Evolutionary conservation across 2,797 vertebrate species (phyloP).

Genomic region (Rhincodon typus): DNA sequence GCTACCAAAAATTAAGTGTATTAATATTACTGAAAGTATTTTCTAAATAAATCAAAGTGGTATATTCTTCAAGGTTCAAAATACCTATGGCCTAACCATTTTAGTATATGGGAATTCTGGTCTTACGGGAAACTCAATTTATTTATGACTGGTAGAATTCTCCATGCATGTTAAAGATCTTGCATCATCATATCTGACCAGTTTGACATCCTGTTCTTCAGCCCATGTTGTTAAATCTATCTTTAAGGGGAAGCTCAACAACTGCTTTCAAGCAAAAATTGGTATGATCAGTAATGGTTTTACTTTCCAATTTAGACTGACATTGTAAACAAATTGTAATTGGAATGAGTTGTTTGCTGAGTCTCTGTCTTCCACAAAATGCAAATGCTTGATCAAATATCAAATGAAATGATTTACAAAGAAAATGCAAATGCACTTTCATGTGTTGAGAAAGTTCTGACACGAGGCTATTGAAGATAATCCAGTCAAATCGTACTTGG

Average conservation of each 20-base stretch:
- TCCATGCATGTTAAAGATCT: background rate
- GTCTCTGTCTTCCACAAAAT: background rate
- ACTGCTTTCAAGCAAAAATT: background rate
- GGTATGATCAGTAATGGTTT: background rate
- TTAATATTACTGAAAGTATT: background rate
- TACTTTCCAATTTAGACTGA: background rate
- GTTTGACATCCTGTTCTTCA: background rate
- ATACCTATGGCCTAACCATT: background rate
- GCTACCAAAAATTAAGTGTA: background rate
- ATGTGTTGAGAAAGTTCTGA: background rate
- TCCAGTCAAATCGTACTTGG: background rate
- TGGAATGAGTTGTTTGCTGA: background rate
- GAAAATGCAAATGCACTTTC: background rate
- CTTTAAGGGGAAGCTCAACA: background rate
- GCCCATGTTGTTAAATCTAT: background rate
- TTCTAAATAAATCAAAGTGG: background rate
- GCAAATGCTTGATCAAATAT: background rate
- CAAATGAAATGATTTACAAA: background rate
- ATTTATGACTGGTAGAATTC: background rate
- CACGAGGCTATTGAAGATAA: background rate
- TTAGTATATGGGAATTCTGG: background rate
- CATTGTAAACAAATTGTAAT: background rate
- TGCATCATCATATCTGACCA: background rate
- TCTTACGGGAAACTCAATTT: background rate
- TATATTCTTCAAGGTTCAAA: background rate